Evolutionary conservation across 2,113 vertebrate genomes (phyloP).

Genomic region (Thalassoma bifasciatum): DNA sequence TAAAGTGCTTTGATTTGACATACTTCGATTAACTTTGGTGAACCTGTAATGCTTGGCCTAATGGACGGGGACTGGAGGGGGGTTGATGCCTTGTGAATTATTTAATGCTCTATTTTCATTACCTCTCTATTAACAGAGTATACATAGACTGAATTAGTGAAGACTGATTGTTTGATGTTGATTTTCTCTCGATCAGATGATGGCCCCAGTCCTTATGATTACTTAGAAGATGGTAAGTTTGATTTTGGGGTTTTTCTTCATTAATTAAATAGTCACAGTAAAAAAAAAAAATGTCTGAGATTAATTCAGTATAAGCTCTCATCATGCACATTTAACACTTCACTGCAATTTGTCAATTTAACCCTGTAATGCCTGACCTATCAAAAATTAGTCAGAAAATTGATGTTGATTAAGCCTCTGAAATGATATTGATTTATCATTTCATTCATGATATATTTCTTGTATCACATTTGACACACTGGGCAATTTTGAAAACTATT

Average conservation of each 20-base stretch:
- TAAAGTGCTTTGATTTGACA: constrained; percentile 65
- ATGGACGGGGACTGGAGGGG: constrained; percentile 38
- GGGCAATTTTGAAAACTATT: no score
- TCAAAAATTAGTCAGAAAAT: no score
- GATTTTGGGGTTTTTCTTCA: not conserved
- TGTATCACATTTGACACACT: no score
- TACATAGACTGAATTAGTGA: not conserved
- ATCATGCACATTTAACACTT: not conserved
- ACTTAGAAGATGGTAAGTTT: constrained; percentile 80
- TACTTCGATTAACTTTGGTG: constrained; percentile 52
- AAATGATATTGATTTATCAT: no score
- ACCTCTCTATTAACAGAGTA: constrained; percentile 9
- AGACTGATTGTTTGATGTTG: constrained; percentile 2
- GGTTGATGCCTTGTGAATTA: constrained; percentile 46
- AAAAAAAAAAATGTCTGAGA: not conserved
- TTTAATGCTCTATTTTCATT: constrained; percentile 44
- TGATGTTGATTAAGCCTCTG: no score
- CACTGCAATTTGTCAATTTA: no score
- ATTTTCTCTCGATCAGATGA: constrained; percentile 71
- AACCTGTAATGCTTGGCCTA: constrained; percentile 39
- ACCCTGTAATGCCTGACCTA: no score
- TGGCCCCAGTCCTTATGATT: constrained; percentile 54
- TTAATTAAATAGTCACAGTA: not conserved
- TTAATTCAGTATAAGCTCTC: not conserved
- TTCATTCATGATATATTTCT: no score